Evolutionary conservation across 1,140 invertebrate species (phyloP), one percentile per base, ranked within the genome.

Genomic region (Hylaeus anthracinus): DNA sequence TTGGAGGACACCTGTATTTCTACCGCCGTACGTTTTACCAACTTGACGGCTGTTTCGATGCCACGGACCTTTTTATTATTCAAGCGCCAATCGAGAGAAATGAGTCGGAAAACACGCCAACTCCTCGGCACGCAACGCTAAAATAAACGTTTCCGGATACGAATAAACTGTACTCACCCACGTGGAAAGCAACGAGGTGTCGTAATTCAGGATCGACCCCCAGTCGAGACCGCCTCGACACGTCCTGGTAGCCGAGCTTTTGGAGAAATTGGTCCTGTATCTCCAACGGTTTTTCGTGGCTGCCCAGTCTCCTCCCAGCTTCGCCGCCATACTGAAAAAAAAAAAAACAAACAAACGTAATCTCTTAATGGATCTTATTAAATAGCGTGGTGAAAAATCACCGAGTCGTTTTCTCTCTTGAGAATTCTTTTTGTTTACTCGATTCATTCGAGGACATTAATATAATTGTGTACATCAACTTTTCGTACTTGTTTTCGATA

Each of bases 181-280:
- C 92, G 85, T 95, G 95, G 92, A 96, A 95, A 37, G 94, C 93
- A 64, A 96, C 90, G 82, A 95, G 92, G 90, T 95, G 94, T 56
- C 95, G 92, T 75, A 96, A 90, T 84, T 96, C 95, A 37, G 95
- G 95, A 90, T 96, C 95, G 41, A 96, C 95, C 3, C 95, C 95
- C 82, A 96, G 92, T 56, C 95, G 92, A 53, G 94, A 91, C 84
- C 95, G 92, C 69, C 95, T 92, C 2, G 94, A 93, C 78, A 92
- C 85, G 72, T 95, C 95, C 69, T 91, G 90, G 93, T 95, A 96
- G 43, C 95, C 95, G 51, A 95, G 92, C 75, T 92, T 93, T 71
- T 93, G 91, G 67, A 96, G 92, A 92, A 95, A 95, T 78, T 95
- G 93, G 86, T 96, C 95, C 89, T 96, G 95, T 83, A 95, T 93